phyloP scores from a whole-genome alignment of 2,888 invertebrate genomes.

The Heterodera filipjevi region DNA sequence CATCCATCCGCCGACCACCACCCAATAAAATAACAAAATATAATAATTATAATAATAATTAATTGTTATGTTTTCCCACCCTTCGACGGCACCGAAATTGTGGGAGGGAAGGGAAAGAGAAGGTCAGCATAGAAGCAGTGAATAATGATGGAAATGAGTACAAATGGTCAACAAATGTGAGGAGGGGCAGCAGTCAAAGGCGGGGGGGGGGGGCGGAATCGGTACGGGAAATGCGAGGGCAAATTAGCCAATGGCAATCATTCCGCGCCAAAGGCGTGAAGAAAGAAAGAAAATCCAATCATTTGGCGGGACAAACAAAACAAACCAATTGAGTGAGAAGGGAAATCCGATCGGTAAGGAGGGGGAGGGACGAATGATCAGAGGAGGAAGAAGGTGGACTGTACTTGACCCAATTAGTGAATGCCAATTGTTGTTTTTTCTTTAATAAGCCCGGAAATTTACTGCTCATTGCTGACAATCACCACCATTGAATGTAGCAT shows the following conservation, averaged over 20 bases:
- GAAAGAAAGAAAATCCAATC: too few species aligned
- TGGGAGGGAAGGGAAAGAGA: not conserved
- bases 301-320: too few species aligned
- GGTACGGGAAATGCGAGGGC: not conserved
- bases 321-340: too few species aligned
- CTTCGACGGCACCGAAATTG: not conserved
- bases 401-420: too few species aligned
- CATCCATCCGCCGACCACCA: not conserved
- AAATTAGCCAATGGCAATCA: not conserved
- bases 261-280: not conserved
- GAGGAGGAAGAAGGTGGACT: too few species aligned
- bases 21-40: not conserved
- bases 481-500: too few species aligned
- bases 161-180: not conserved
- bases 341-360: too few species aligned
- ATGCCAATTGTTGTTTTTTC: too few species aligned
- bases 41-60: not conserved
- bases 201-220: not conserved
- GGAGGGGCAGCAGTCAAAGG: too few species aligned
- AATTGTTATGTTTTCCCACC: conserved; percentile 1
- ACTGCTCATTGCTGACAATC: too few species aligned
- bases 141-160: not conserved
- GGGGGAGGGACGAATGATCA: too few species aligned
- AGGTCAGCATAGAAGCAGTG: not conserved
- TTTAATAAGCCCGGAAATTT: too few species aligned